Conservation (phyloP, 2,888 invertebrate species). For the Paralinhomoeus sp. region DNA sequence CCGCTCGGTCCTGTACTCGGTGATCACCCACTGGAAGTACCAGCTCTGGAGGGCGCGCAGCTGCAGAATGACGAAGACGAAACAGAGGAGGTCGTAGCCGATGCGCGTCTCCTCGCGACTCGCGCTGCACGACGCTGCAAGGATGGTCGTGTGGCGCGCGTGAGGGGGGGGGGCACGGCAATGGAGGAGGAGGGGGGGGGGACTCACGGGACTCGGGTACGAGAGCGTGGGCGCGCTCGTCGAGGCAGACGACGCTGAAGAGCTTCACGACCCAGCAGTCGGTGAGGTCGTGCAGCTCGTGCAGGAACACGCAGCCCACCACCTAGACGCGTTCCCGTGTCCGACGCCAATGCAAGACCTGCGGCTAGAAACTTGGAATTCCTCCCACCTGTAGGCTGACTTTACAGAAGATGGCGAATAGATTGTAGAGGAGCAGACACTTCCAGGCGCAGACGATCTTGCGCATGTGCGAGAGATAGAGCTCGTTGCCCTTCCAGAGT, state of each 20-base stretch:
- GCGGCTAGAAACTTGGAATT: no score
- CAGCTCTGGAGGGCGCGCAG: constrained; percentile 72
- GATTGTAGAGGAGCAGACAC: constrained; percentile 62
- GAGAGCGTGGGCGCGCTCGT: constrained; percentile 1
- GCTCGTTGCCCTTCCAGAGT: constrained; percentile 92
- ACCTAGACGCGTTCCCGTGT: no score
- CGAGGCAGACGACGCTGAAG: constrained; percentile 65
- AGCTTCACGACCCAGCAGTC: constrained; percentile 51
- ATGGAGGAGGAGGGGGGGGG: no score
- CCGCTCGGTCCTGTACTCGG: constrained; percentile 80
- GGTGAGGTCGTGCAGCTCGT: neutral
- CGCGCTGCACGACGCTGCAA: constrained; percentile 36
- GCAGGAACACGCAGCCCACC: constrained; percentile 51
- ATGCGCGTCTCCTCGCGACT: constrained; percentile 61
- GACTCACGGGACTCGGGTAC: neutral
- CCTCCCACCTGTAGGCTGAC: constrained; percentile 44
- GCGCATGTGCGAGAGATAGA: constrained; percentile 64
- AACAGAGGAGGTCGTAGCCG: constrained; percentile 82
- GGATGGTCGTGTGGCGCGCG: no score
- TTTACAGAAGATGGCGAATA: constrained; percentile 64
- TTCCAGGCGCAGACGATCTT: constrained; percentile 54
- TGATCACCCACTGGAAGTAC: constrained; percentile 87
- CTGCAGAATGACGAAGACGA: constrained; percentile 72
- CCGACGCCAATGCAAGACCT: no score
- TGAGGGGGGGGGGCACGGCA: no score